Base-by-base conservation (phyloP, 1,140 invertebrate genomes). In the Tetragnatha versicolor region DNA sequence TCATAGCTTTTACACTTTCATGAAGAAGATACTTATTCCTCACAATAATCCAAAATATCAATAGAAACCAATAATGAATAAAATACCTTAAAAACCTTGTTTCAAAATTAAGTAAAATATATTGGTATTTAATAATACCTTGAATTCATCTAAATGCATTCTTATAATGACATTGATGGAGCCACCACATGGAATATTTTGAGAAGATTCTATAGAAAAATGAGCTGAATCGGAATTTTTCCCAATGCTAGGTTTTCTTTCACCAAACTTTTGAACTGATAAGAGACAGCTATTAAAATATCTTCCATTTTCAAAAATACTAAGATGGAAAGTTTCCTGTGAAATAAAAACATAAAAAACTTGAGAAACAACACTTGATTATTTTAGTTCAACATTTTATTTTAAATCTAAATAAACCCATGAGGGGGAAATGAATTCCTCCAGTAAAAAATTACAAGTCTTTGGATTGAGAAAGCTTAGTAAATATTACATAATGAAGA, bases 311-410 rank as follows among this genome's bases (percentile, higher is more conserved):
- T 68, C 51, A 2, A 68, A 17, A 22, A 68, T 31, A 47, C 61
- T 47, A 12, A 78, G 37, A 12, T 49, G 53, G 35, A 78, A 78
- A 17, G 37, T n/a, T 58, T 68, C 63, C 65, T 68, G 69, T 5
- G 17, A 66, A 39, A 53, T 2, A 49, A 61, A 61, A 27, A 35
- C 1, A 29, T 31, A 53, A 53, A 10, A 53, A 42, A 42, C 39
- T n/a, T n/a, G n/a, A n/a, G n/a, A n/a, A n/a, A n/a, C n/a, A n/a
- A n/a, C n/a, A n/a, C n/a, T n/a, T n/a, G n/a, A n/a, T n/a, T n/a
- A n/a, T n/a, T n/a, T n/a, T n/a, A n/a, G n/a, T n/a, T n/a, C n/a
- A n/a, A n/a, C n/a, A n/a, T n/a, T n/a, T n/a, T n/a, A n/a, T n/a
- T n/a, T n/a, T n/a, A n/a, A n/a, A n/a, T n/a, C n/a, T n/a, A n/a